Evolutionary conservation across 2,888 invertebrate species (phyloP).

Genomic region (Folsomia manolachei): DNA sequence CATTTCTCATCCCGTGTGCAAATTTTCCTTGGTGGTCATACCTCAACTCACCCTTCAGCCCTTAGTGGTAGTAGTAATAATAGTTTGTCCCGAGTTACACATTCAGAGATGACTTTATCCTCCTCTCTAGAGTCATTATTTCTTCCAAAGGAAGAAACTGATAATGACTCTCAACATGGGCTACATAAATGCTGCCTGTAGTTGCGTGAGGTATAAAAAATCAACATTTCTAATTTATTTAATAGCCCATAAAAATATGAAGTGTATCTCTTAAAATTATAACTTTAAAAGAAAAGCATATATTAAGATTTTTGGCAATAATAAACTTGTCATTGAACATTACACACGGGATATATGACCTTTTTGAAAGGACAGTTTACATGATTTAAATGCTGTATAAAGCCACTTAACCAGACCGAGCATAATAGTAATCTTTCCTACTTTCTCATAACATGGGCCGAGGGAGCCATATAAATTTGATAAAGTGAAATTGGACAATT

Average conservation of each 20-base stretch:
- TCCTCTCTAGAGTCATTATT: neutral
- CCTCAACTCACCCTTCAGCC: neutral
- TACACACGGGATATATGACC: too few relatives aligned
- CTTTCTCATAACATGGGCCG: neutral
- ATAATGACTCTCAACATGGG: neutral
- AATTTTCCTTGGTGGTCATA: neutral
- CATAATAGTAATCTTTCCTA: too few relatives aligned
- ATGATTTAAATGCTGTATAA: too few relatives aligned
- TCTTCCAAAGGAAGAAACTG: neutral
- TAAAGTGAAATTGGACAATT: conserved; percentile 10
- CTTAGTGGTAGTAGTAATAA: neutral
- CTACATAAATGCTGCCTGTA: neutral
- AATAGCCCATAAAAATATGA: neutral
- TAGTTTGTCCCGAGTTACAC: neutral
- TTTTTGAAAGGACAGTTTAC: too few relatives aligned
- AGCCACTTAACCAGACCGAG: too few relatives aligned
- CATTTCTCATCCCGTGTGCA: neutral
- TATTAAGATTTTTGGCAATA: too few relatives aligned
- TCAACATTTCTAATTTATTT: neutral
- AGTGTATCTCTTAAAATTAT: too few relatives aligned
- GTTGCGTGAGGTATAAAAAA: neutral
- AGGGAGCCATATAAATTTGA: conserved; percentile 10
- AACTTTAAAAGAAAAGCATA: too few relatives aligned
- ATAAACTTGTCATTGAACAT: too few relatives aligned
- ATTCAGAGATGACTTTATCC: neutral